phyloP scores from a whole-genome alignment of 2,888 invertebrate genomes.

The Steinernema hermaphroditum region DNA sequence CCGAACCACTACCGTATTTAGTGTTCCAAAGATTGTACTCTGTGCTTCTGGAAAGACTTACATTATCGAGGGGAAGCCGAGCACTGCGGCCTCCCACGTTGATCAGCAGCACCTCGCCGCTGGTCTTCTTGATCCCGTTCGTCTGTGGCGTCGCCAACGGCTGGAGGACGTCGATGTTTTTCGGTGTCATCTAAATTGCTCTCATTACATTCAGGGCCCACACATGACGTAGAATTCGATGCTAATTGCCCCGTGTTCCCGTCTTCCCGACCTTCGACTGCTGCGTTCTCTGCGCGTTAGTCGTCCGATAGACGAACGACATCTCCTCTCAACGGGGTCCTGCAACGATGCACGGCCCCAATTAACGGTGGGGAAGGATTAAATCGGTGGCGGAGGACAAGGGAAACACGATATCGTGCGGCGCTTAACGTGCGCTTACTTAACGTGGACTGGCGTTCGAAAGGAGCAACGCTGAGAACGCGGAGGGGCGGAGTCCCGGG shows the following conservation, averaged over 20 bases:
- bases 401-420: background rate
- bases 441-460: background rate
- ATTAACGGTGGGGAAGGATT: no score
- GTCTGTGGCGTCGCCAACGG: conserved; percentile 17
- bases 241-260: background rate
- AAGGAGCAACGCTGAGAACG: background rate
- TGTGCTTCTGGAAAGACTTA: conserved; percentile 28
- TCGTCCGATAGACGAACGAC: conserved; percentile 23
- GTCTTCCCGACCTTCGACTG: background rate
- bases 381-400: no score
- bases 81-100: conserved; percentile 60
- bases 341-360: conserved; percentile 7
- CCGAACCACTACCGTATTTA: background rate
- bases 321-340: background rate
- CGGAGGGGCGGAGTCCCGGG: background rate
- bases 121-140: conserved; percentile 27
- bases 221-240: background rate
- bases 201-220: background rate
- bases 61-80: conserved; percentile 48
- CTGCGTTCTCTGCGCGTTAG: conserved; percentile 12
- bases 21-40: no score
- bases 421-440: background rate
- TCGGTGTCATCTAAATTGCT: conserved; percentile 12
- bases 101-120: conserved; percentile 38
- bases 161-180: background rate